A percentile compares a stretch with the other conserved stretches of the same genome.
These are phyloP conservation scores for Osmerus eperlanus DNA, from an alignment of 2,113 vertebrate species.

Conservation along the genomic window DNA sequence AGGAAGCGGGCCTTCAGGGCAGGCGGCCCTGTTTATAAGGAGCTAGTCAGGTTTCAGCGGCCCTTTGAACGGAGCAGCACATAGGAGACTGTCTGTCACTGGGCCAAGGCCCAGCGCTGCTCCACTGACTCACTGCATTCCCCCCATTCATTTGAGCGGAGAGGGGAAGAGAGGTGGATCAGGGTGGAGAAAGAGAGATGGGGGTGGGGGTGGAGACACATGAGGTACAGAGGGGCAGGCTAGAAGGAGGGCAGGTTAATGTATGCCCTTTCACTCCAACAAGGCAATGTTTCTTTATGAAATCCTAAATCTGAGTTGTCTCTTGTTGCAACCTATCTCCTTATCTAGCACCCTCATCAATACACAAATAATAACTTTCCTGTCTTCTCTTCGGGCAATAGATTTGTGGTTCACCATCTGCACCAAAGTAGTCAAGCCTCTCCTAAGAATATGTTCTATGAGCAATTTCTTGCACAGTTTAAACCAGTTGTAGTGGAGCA, in stretches of 20 bases:
- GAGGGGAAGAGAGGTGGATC: conserved; percentile 29
- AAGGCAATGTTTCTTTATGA: conserved; percentile 38
- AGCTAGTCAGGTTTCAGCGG: conserved; percentile 69
- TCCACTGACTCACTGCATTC: conserved; percentile 69
- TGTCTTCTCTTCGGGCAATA: too few species aligned
- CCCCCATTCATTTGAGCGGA: conserved; percentile 63
- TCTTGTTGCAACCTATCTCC: conserved; percentile 47
- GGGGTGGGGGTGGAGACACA: conserved; percentile 27
- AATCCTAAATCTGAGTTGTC: conserved; percentile 57
- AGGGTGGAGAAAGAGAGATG: conserved; percentile 27
- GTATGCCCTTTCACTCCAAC: conserved; percentile 41
- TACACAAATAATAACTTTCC: too few species aligned
- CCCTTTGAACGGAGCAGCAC: conserved; percentile 67
- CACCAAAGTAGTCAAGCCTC: too few species aligned
- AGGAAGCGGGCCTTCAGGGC: conserved; percentile 72
- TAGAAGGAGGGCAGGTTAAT: conserved; percentile 43
- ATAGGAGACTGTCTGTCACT: conserved; percentile 71
- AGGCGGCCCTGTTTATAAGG: conserved; percentile 69
- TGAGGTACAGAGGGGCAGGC: conserved; percentile 23
- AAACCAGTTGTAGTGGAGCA: background rate
- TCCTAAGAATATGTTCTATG: too few species aligned
- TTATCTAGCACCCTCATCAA: conserved; percentile 1
- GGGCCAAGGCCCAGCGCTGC: conserved; percentile 57
- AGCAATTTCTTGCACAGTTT: too few species aligned
- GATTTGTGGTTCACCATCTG: too few species aligned